Conservation (phyloP, 2,113 vertebrate species). For the Struthidea cinerea region DNA sequence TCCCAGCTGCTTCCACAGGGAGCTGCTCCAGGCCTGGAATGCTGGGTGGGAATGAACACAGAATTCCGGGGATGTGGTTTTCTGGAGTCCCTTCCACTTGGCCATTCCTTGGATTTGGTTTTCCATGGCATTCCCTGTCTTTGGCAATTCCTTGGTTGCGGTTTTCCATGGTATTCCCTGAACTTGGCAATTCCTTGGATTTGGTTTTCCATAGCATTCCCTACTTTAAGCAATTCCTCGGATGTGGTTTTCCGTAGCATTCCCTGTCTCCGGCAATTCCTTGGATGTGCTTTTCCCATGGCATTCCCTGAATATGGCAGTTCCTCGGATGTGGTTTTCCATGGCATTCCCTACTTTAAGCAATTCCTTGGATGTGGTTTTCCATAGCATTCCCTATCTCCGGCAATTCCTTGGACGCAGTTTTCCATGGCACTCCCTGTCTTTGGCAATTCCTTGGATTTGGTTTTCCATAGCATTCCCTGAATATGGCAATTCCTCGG, state of each 20-base stretch:
- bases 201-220: neutral
- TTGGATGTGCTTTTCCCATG: neutral
- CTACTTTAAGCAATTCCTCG: too few relatives aligned
- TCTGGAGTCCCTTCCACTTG: neutral
- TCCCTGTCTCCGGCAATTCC: accelerated
- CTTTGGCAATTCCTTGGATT: neutral
- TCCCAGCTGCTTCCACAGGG: neutral
- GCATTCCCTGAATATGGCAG: too few relatives aligned
- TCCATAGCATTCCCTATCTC: too few relatives aligned
- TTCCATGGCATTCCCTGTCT: neutral
- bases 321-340: neutral
- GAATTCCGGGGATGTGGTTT: neutral
- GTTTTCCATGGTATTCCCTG: neutral
- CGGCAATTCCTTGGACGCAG: too few relatives aligned
- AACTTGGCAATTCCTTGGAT: neutral
- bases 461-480: neutral
- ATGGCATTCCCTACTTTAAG: accelerated
- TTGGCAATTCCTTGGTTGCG: neutral
- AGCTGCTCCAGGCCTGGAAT: neutral
- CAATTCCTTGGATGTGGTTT: neutral
- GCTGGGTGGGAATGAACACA: neutral
- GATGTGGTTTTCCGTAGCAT: accelerated
- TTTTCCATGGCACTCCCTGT: neutral
- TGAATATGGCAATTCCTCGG: neutral
- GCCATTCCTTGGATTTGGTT: neutral